These are phyloP conservation scores for Amphiprion ocellaris DNA, from an alignment of 2,113 vertebrate genomes.

Conservation along the genomic window DNA sequence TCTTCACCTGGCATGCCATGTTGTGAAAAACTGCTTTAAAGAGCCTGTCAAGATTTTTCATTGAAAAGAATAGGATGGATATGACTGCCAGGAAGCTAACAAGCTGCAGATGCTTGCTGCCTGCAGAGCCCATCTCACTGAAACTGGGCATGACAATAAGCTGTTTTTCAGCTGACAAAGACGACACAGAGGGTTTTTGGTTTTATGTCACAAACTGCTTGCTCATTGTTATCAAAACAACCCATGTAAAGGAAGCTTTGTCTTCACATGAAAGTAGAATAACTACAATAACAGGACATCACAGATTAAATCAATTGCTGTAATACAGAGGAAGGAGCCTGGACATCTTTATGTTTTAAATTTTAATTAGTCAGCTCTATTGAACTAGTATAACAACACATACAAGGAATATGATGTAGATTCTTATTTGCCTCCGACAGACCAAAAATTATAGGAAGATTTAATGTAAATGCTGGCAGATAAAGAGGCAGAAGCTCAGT, in stretches of 20 bases:
- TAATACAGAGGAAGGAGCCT: neutral
- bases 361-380: neutral
- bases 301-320: neutral
- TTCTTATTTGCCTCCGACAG: neutral
- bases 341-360: neutral
- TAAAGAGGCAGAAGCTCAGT: neutral
- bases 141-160: slow-evolving; percentile 13
- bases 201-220: neutral
- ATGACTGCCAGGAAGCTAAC: slow-evolving; percentile 5
- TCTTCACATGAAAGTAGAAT: neutral
- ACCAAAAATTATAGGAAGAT: neutral
- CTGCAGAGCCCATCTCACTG: slow-evolving; percentile 16
- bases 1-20: slow-evolving; percentile 3
- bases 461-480: neutral
- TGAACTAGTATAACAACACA: neutral
- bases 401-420: neutral
- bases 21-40: slow-evolving; percentile 15
- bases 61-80: slow-evolving; percentile 8
- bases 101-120: neutral
- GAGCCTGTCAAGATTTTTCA: slow-evolving; percentile 16
- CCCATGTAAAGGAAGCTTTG: neutral
- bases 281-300: neutral
- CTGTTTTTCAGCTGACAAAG: slow-evolving; percentile 1
- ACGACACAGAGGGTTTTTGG: neutral
- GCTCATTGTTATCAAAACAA: slow-evolving; percentile 1